phyloP scores from a whole-genome alignment of 2,888 invertebrate species.

The Mesorhabditis sp. region DNA sequence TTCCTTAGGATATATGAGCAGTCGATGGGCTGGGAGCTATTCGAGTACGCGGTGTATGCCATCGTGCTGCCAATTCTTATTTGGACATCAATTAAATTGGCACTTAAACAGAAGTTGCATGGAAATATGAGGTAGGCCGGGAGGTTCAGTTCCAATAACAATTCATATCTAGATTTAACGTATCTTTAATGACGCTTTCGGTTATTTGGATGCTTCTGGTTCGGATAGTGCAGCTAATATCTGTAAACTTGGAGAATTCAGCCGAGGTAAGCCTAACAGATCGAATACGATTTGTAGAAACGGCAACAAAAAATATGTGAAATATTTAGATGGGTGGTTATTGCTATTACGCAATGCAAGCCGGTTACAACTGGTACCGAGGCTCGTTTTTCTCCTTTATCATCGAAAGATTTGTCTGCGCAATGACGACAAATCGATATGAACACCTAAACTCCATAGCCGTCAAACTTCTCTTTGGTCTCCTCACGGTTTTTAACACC shows the following conservation, averaged over 20 bases:
- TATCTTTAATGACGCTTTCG: background rate
- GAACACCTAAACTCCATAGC: background rate
- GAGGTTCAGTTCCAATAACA: background rate
- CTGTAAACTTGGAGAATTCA: background rate
- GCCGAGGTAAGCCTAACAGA: background rate
- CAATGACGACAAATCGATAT: slow-evolving; percentile 1
- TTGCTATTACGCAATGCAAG: slow-evolving; percentile 2
- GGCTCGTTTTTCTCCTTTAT: slow-evolving; percentile 4
- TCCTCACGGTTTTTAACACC: background rate
- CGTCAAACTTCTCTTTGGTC: background rate
- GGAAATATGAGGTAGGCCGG: background rate
- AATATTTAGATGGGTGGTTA: background rate
- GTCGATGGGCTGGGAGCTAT: background rate
- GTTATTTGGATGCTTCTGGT: slow-evolving; percentile 2
- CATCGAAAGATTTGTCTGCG: slow-evolving; percentile 1
- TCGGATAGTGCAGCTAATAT: background rate
- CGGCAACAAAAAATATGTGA: background rate
- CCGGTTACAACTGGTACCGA: slow-evolving; percentile 4
- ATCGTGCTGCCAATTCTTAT: background rate
- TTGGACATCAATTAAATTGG: background rate
- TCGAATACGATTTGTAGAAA: background rate
- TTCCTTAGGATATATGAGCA: too few relatives aligned
- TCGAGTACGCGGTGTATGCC: background rate
- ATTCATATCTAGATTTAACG: background rate
- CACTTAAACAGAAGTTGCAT: background rate